Base-by-base conservation (phyloP, 2,888 invertebrate species). In the Muschampia plurimacula region DNA sequence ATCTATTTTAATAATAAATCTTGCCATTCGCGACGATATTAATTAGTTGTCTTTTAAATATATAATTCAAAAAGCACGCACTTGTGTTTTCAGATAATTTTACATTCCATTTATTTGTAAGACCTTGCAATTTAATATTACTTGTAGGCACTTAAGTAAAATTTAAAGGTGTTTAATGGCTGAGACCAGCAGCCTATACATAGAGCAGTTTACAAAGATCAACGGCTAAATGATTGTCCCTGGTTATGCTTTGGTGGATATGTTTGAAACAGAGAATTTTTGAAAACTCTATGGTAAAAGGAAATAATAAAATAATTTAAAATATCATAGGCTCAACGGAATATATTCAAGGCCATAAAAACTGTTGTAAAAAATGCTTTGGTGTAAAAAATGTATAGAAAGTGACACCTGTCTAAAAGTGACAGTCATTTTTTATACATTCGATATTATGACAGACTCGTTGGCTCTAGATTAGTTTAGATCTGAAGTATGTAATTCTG, bases 81-180 rank as follows among this genome's bases (percentile, higher is more conserved):
- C 8, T 22, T 36, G 63, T 67, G 63, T 73, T 76, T 74, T 74
- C 60, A 73, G 12, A 74, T 74, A 74, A 39, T 76, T 77, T 78
- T 77, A 81, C 82, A 76, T 76, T 76, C 76, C 76, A 67, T 69
- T 52, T 52, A 52, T 15, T 52, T 75, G 68, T 74, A 74, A 39
- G 57, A 41, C 13, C 36, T 67, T 67, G 67, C 67, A 15, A 66
- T 44, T 44, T n/a, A 55, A 22, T 22, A 55, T 55, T 55, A 22
- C 9, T 39, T n/a, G 13, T 39, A 36, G 36, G 62, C n/a, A 41
- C 39, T 9, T 62, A 39, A 41, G n/a, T 62, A 41, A 41, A 15
- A 13, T 60, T 59, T 6, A 39, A 62, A 59, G 59, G 32, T 13
- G 32, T 15, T 62, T 22, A n/a, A 62, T 62, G 39, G 10, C 39